A percentile compares a stretch with the other conserved stretches of the same genome.
Evolutionary conservation across 2,888 invertebrate genomes (phyloP).

Genomic region (Tinea semifulvella): DNA sequence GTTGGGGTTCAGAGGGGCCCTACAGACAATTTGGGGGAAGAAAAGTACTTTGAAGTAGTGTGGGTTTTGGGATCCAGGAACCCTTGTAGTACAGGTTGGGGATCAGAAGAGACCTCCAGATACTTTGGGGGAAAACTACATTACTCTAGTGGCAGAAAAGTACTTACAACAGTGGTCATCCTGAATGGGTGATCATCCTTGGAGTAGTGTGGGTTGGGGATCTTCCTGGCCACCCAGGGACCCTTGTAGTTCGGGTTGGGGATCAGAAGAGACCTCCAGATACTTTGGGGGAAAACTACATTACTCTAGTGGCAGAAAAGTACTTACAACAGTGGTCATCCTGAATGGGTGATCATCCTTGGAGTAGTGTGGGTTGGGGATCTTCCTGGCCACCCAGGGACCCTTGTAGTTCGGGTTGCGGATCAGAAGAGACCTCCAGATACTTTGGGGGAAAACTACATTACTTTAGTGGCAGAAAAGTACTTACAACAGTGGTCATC

Average conservation of each 20-base stretch:
- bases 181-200: slow-evolving; percentile 89
- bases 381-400: slow-evolving; percentile 89
- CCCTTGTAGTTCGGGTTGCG: slow-evolving; percentile 95
- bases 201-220: slow-evolving; percentile 93
- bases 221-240: slow-evolving; percentile 89
- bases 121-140: slow-evolving; percentile 61
- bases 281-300: slow-evolving; percentile 61
- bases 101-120: slow-evolving; percentile 90
- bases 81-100: slow-evolving; percentile 95
- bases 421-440: slow-evolving; percentile 90
- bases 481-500: slow-evolving; percentile 91
- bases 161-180: slow-evolving; percentile 90
- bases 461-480: too few species aligned
- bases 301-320: too few species aligned
- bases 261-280: slow-evolving; percentile 90
- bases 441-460: slow-evolving; percentile 61
- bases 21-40: too few species aligned
- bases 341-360: slow-evolving; percentile 89
- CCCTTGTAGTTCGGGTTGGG: slow-evolving; percentile 95
- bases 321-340: slow-evolving; percentile 91
- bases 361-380: slow-evolving; percentile 93
- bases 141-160: too few species aligned
- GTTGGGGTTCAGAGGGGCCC: too few species aligned
- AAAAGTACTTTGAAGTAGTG: slow-evolving; percentile 92
- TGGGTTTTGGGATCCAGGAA: slow-evolving; percentile 95